A percentile compares a stretch with the other conserved stretches of the same genome.
Conservation (phyloP, 2,113 vertebrate genomes). For the Fregetta grallaria region DNA sequence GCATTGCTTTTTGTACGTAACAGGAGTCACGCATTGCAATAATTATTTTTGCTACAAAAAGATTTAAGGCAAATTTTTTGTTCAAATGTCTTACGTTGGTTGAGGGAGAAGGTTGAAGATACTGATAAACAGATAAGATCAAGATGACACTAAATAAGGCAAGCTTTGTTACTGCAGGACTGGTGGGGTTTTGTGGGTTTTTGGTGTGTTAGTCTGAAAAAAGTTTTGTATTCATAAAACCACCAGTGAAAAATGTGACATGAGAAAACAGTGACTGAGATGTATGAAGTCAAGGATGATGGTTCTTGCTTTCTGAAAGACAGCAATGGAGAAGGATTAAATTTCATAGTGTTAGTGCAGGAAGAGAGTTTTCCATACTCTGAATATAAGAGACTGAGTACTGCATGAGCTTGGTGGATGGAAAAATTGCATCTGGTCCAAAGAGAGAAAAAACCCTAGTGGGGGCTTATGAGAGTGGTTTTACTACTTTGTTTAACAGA, state of each 20-base stretch:
- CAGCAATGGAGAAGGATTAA: background rate
- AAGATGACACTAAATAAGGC: background rate
- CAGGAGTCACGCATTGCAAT: background rate
- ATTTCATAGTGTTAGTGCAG: background rate
- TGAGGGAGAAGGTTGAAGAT: background rate
- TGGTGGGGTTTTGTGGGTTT: background rate
- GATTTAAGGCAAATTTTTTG: slow-evolving; percentile 12
- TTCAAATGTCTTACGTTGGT: background rate
- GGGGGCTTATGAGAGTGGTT: background rate
- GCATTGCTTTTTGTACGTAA: background rate
- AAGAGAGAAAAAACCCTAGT: background rate
- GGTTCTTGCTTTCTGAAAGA: background rate
- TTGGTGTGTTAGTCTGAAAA: background rate
- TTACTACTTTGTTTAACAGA: background rate
- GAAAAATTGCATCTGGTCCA: background rate
- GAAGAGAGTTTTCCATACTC: background rate
- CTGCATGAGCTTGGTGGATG: background rate
- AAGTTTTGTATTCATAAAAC: background rate
- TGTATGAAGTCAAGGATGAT: background rate
- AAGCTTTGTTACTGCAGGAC: background rate
- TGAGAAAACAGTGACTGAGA: slow-evolving; percentile 34
- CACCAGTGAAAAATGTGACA: background rate
- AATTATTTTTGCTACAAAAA: background rate
- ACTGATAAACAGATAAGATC: slow-evolving; percentile 4
- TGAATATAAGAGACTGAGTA: background rate